Conservation (phyloP, 2,113 vertebrate species). For the Ranitomeya variabilis region DNA sequence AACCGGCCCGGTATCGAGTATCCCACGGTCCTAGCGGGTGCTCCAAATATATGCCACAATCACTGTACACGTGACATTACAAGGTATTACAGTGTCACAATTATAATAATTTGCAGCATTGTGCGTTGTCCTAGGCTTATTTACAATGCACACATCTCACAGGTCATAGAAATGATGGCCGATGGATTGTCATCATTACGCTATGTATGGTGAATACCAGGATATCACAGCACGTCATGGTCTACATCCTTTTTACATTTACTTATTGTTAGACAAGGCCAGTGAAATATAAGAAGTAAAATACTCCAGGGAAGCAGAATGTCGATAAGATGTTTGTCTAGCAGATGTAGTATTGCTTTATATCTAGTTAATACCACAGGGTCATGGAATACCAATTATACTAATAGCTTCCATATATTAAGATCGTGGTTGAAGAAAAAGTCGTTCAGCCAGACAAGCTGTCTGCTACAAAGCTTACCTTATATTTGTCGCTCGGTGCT, state of each 20-base stretch:
- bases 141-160: background rate
- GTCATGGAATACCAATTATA: background rate
- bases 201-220: background rate
- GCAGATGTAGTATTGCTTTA: background rate
- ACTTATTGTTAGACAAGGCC: background rate
- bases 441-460: background rate
- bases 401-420: background rate
- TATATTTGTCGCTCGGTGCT: background rate
- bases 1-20: too few species aligned
- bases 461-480: background rate
- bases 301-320: background rate
- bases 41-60: background rate
- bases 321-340: background rate
- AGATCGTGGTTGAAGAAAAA: background rate
- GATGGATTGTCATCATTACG: background rate
- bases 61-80: background rate
- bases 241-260: background rate
- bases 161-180: background rate
- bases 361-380: background rate
- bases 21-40: too few species aligned
- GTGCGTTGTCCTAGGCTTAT: constrained; percentile 23
- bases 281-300: background rate
- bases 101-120: constrained; percentile 9
- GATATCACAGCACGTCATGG: background rate
- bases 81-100: background rate